Conservation (phyloP, 2,797 vertebrate genomes). For the Pangasius sanitwongsei region DNA sequence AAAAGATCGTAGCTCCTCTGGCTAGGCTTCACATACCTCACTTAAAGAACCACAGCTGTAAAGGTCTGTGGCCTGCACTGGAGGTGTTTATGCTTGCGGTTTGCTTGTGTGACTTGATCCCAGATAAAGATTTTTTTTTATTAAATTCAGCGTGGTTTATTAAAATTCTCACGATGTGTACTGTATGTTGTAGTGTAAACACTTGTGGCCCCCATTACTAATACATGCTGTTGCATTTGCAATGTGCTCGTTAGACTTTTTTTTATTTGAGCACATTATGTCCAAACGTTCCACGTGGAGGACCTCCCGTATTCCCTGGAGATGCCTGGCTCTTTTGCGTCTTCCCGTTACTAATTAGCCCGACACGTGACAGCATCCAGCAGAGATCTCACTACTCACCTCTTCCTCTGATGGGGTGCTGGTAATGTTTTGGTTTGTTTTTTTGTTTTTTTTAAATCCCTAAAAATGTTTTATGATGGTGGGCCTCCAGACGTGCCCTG, state of each 20-base stretch:
- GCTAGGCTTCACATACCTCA: neutral
- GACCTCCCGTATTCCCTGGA: conserved; percentile 31
- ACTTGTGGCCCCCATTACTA: neutral
- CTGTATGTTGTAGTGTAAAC: neutral
- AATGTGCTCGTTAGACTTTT: conserved; percentile 5
- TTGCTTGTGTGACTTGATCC: conserved; percentile 19
- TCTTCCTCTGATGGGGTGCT: neutral
- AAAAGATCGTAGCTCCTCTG: neutral
- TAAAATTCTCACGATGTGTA: neutral
- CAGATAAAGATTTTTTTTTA: conserved; percentile 5
- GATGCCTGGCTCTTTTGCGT: neutral
- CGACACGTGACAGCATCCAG: neutral
- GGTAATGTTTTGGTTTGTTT: neutral
- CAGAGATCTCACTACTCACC: neutral
- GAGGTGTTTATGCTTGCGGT: conserved; percentile 31
- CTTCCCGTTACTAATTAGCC: conserved; percentile 28
- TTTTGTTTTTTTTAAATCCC: conserved; percentile 21
- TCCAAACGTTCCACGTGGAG: neutral
- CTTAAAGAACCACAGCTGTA: neutral
- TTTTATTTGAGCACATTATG: neutral
- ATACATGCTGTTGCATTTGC: conserved; percentile 22
- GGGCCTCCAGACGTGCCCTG: conserved; percentile 32
- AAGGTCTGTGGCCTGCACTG: neutral
- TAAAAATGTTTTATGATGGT: conserved; percentile 28
- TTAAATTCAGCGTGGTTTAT: neutral